These are phyloP conservation scores for Lampris megalopsis DNA, from an alignment of 2,113 vertebrate species.

Conservation along the genomic window DNA sequence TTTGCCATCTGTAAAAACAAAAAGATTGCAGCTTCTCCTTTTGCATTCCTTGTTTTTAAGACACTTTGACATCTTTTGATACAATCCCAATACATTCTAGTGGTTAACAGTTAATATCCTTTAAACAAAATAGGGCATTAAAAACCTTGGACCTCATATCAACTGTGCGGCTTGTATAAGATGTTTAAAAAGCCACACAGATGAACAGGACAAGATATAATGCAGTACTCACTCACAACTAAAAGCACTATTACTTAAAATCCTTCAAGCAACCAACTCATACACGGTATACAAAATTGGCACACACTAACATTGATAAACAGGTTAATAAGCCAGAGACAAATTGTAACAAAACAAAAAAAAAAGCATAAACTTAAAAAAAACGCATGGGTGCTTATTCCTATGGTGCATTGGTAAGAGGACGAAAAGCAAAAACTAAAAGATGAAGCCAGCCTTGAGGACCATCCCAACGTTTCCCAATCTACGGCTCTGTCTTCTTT, in stretches of 20 bases:
- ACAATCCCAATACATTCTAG: conserved; percentile 87
- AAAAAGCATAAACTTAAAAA: conserved; percentile 52
- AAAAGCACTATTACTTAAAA: conserved; percentile 73
- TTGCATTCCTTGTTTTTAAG: conserved; percentile 79
- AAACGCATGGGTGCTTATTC: conserved; percentile 33
- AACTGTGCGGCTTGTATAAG: conserved; percentile 43
- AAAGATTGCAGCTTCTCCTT: conserved; percentile 63
- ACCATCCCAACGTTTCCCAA: conserved; percentile 53
- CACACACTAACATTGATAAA: conserved; percentile 74
- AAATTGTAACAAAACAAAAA: conserved; percentile 50
- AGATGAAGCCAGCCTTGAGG: conserved; percentile 40
- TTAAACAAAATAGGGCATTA: conserved; percentile 66
- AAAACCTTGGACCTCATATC: conserved; percentile 53
- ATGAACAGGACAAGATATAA: conserved; percentile 60
- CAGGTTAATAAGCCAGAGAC: conserved; percentile 69
- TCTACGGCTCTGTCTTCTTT: conserved; percentile 94
- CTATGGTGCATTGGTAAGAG: conserved; percentile 42
- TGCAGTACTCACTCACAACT: conserved; percentile 63
- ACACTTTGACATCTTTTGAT: conserved; percentile 77
- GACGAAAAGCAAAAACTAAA: conserved; percentile 32
- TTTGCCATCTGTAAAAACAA: conserved; percentile 67
- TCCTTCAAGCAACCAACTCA: conserved; percentile 56
- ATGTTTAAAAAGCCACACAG: conserved; percentile 70
- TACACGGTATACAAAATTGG: conserved; percentile 76
- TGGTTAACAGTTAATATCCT: conserved; percentile 80